These are phyloP conservation scores for Perca fluviatilis DNA, from an alignment of 2,113 vertebrate genomes.

Conservation along the genomic window DNA sequence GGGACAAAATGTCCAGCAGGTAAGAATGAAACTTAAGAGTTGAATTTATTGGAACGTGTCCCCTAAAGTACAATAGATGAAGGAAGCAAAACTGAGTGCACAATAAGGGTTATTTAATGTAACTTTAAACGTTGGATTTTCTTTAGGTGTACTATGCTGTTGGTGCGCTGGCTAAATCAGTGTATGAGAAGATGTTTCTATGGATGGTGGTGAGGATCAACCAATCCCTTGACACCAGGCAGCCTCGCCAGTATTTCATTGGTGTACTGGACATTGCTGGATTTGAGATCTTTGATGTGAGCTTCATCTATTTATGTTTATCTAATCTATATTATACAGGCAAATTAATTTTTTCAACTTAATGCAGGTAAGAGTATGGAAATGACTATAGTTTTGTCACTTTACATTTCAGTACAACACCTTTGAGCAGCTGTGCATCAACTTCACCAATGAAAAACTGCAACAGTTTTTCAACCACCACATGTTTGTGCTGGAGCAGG, in stretches of 20 bases:
- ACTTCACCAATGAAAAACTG: slow-evolving; percentile 88
- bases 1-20: slow-evolving; percentile 93
- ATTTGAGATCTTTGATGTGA: slow-evolving; percentile 86
- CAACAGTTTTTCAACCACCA: slow-evolving; percentile 87
- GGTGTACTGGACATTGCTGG: slow-evolving; percentile 85
- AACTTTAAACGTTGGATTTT: background rate
- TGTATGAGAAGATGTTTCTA: slow-evolving; percentile 87
- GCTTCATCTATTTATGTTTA: background rate
- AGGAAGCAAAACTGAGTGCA: background rate
- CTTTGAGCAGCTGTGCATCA: slow-evolving; percentile 87
- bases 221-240: slow-evolving; percentile 83
- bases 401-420: slow-evolving; percentile 71
- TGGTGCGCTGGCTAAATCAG: slow-evolving; percentile 84
- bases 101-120: background rate
- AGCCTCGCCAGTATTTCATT: slow-evolving; percentile 85
- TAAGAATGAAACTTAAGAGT: slow-evolving; percentile 46
- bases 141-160: slow-evolving; percentile 27
- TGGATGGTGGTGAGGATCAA: slow-evolving; percentile 88
- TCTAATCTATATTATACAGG: background rate
- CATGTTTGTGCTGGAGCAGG: slow-evolving; percentile 86
- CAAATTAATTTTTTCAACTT: background rate
- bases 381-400: background rate
- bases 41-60: background rate
- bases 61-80: background rate
- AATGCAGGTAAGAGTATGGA: background rate